A percentile compares a stretch with the other conserved stretches of the same genome.
phyloP scores from a whole-genome alignment of 53 echinoderm and acorn worm species.

The Echinometra lucunter region DNA sequence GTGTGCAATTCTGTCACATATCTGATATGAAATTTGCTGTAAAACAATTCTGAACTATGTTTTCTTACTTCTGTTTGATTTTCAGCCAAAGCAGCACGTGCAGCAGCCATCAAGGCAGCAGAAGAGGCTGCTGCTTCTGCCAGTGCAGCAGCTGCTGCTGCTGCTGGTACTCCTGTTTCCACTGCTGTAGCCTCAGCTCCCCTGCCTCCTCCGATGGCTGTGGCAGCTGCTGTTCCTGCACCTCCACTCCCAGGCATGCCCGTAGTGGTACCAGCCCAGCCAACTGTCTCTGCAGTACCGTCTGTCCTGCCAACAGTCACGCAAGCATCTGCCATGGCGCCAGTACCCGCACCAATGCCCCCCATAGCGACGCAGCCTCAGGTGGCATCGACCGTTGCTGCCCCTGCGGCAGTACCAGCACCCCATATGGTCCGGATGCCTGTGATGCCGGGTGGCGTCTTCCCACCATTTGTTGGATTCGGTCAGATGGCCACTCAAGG shows the following conservation, averaged over 20 bases:
- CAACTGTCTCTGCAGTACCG: slow-evolving; percentile 52
- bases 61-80: neutral
- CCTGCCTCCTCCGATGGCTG: slow-evolving; percentile 43
- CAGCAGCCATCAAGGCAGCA: slow-evolving; percentile 58
- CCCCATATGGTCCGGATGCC: slow-evolving; percentile 90
- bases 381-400: neutral
- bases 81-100: slow-evolving; percentile 61
- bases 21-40: neutral
- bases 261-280: slow-evolving; percentile 17
- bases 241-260: slow-evolving; percentile 69
- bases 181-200: slow-evolving; percentile 31
- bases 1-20: no score
- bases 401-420: slow-evolving; percentile 31
- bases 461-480: slow-evolving; percentile 87
- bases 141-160: slow-evolving; percentile 1
- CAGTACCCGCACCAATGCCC: slow-evolving; percentile 47
- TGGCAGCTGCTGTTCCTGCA: slow-evolving; percentile 42
- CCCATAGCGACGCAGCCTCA: slow-evolving; percentile 50
- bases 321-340: slow-evolving; percentile 50
- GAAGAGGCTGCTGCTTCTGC: slow-evolving; percentile 34
- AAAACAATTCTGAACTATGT: neutral
- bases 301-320: slow-evolving; percentile 28
- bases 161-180: neutral
- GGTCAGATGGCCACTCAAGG: slow-evolving; percentile 84
- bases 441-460: slow-evolving; percentile 79